Percentiles rank a stretch among this genome's conserved stretches.
phyloP scores from a whole-genome alignment of 2,113 vertebrate genomes.

The Sakesphorus luctuosus region DNA sequence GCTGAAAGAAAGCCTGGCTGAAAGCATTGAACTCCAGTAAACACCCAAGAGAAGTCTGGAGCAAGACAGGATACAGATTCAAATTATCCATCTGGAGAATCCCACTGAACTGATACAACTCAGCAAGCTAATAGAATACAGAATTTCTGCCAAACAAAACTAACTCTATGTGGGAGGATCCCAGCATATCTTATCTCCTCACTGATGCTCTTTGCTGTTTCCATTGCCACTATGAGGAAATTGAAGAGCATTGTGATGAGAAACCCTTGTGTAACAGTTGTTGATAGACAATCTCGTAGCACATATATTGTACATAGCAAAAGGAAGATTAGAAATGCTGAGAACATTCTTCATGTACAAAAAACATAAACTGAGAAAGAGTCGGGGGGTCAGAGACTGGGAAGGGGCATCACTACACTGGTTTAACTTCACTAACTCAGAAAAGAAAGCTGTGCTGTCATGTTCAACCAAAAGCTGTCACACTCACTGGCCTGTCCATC shows the following conservation, averaged over 20 bases:
- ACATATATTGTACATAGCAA: background rate
- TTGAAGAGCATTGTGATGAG: background rate
- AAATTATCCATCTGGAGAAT: background rate
- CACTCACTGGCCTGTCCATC: background rate
- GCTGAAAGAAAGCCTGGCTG: background rate
- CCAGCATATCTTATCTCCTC: background rate
- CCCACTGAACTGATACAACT: background rate
- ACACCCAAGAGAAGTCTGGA: background rate
- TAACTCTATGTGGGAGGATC: background rate
- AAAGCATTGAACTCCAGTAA: background rate
- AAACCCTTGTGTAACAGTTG: background rate
- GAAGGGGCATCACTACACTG: background rate
- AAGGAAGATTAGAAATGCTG: background rate
- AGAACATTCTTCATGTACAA: background rate
- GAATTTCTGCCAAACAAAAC: background rate
- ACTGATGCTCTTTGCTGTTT: background rate
- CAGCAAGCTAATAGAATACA: background rate
- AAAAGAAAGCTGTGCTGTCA: background rate
- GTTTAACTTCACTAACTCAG: background rate
- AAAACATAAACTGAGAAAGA: background rate
- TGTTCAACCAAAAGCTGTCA: background rate
- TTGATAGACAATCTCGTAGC: background rate
- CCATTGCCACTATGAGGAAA: background rate
- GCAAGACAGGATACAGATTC: background rate
- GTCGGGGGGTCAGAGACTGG: background rate